Conservation (phyloP, 2,113 vertebrate species). For the Megaleporinus macrocephalus region DNA sequence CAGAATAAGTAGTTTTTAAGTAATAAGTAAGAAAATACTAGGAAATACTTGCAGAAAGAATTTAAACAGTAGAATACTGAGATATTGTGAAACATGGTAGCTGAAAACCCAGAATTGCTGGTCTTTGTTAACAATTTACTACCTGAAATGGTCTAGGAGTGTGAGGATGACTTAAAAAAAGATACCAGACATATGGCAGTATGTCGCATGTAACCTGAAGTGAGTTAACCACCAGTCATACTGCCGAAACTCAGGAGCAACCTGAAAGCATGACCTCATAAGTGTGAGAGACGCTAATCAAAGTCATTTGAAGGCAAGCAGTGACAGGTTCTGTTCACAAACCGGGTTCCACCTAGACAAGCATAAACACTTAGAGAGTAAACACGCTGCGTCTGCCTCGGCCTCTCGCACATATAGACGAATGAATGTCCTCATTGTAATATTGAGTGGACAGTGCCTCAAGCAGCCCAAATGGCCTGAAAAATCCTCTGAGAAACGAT, state of each 20-base stretch:
- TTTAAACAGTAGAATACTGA: too few species aligned
- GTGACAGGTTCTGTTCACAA: conserved; percentile 20
- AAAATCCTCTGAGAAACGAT: not conserved
- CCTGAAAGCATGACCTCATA: conserved; percentile 34
- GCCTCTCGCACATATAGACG: not conserved
- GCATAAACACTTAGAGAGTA: conserved; percentile 24
- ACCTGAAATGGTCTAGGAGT: too few species aligned
- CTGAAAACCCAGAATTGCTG: too few species aligned
- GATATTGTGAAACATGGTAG: too few species aligned
- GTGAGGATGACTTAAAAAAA: not conserved
- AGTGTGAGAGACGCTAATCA: not conserved
- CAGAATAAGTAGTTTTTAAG: too few species aligned
- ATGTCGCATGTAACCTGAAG: not conserved
- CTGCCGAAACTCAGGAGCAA: not conserved
- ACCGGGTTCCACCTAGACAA: conserved; percentile 28
- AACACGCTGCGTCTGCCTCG: conserved; percentile 11
- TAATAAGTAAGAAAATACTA: too few species aligned
- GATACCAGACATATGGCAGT: not conserved
- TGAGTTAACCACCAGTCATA: not conserved
- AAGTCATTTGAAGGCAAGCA: conserved; percentile 27
- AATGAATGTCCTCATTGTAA: not conserved
- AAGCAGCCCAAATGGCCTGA: not conserved
- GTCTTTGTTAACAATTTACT: too few species aligned
- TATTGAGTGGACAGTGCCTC: not conserved
- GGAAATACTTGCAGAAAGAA: too few species aligned